Conservation (phyloP, 2,888 invertebrate genomes). For the Hedya salicella region DNA sequence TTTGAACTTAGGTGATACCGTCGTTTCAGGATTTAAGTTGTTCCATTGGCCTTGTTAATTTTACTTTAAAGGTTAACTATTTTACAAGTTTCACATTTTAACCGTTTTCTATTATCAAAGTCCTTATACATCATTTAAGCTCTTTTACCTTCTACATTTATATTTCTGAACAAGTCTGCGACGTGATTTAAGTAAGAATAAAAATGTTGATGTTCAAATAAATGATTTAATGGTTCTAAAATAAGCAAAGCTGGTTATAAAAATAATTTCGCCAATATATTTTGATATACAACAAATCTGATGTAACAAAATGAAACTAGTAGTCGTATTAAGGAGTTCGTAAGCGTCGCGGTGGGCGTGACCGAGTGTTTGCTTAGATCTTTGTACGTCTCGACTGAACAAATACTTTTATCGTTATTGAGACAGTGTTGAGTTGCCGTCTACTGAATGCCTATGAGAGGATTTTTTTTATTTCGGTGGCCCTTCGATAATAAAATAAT, state of each 20-base stretch:
- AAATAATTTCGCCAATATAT: conserved; percentile 8
- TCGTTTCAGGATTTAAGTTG: conserved; percentile 46
- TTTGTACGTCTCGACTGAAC: conserved; percentile 76
- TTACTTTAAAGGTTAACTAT: not conserved
- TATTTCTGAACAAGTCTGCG: not conserved
- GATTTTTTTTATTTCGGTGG: conserved; percentile 62
- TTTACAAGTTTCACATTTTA: not conserved
- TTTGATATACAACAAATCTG: conserved; percentile 19
- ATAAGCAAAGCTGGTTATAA: not conserved
- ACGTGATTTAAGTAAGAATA: not conserved
- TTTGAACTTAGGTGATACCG: conserved; percentile 61
- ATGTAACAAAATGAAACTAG: conserved; percentile 53
- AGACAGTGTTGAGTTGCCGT: conserved; percentile 76
- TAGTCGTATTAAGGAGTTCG: conserved; percentile 63
- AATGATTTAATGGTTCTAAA: not conserved
- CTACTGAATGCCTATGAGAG: conserved; percentile 69
- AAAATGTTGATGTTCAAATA: not conserved
- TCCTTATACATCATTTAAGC: too few species aligned
- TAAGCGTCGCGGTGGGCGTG: conserved; percentile 68
- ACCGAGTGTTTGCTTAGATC: conserved; percentile 76
- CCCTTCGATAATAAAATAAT: conserved; percentile 62
- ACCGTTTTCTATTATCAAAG: not conserved
- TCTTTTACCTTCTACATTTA: not conserved
- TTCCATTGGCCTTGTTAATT: conserved; percentile 10
- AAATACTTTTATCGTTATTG: conserved; percentile 83